Percentiles rank a stretch among this genome's conserved stretches.
Evolutionary conservation across 1,140 invertebrate genomes (phyloP).

Genomic region (Drosophila leontia): DNA sequence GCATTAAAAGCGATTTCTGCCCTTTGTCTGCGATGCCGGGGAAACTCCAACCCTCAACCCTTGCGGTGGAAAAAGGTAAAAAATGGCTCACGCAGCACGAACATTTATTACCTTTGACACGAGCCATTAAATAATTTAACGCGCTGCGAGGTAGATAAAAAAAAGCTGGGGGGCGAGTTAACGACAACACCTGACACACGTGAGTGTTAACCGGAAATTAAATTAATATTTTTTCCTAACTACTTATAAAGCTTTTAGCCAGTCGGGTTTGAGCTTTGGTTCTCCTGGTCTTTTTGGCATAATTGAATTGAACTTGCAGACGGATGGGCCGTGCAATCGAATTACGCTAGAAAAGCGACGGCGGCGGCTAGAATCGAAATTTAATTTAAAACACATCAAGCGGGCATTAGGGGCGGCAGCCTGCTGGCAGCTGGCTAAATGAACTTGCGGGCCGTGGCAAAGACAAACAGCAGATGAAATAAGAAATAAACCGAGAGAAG

Average conservation of each 20-base stretch:
- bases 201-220: constrained; percentile 60
- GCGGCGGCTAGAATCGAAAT: constrained; percentile 57
- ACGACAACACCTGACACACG: constrained; percentile 57
- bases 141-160: constrained; percentile 41
- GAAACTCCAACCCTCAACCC: constrained; percentile 20
- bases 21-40: constrained; percentile 1
- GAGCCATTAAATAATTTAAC: constrained; percentile 77
- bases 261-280: background rate
- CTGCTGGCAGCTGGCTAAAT: constrained; percentile 65
- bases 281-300: constrained; percentile 18
- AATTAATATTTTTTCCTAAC: constrained; percentile 66
- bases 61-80: constrained; percentile 19
- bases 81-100: constrained; percentile 28
- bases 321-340: constrained; percentile 53
- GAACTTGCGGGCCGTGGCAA: constrained; percentile 69
- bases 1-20: constrained; percentile 67
- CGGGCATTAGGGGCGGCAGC: constrained; percentile 45
- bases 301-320: constrained; percentile 63
- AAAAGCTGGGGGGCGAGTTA: background rate
- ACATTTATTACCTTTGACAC: constrained; percentile 80
- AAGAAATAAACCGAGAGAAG: constrained; percentile 46
- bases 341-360: constrained; percentile 48
- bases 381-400: constrained; percentile 80
- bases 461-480: constrained; percentile 72
- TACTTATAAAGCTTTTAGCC: constrained; percentile 73